Evolutionary conservation across 2,888 invertebrate species (phyloP).

Genomic region (Elmis aenea): DNA sequence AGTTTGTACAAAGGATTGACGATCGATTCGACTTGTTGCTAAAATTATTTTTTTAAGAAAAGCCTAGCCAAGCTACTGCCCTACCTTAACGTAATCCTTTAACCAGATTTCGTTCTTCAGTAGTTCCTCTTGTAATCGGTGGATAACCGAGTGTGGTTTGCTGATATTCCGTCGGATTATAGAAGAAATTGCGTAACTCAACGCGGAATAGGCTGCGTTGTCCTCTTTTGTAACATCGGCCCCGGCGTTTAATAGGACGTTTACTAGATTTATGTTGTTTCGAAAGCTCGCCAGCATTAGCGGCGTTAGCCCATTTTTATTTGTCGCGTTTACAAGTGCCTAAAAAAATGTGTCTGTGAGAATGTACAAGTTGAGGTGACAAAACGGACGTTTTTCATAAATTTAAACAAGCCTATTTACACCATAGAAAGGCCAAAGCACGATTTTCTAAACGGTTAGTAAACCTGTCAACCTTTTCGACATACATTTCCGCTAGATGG

Average conservation of each 20-base stretch:
- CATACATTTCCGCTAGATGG: too few species aligned
- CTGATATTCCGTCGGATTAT: constrained; percentile 36
- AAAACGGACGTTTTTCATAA: too few species aligned
- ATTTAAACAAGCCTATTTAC: too few species aligned
- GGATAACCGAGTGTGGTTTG: constrained; percentile 32
- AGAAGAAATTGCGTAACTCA: constrained; percentile 41
- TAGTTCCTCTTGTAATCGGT: constrained; percentile 32
- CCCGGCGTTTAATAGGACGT: constrained; percentile 32
- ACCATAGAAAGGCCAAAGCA: too few species aligned
- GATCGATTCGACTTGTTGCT: neutral
- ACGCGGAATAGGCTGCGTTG: constrained; percentile 39
- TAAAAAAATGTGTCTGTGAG: too few species aligned
- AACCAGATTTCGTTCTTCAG: constrained; percentile 28
- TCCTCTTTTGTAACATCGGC: constrained; percentile 40
- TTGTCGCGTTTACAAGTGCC: constrained; percentile 35
- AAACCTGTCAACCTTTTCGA: too few species aligned
- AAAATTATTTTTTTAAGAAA: neutral
- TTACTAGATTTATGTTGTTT: constrained; percentile 36
- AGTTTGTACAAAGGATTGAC: too few species aligned
- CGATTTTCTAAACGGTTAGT: too few species aligned
- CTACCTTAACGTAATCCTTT: constrained; percentile 37
- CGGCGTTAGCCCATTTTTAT: constrained; percentile 41
- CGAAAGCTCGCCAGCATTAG: constrained; percentile 44
- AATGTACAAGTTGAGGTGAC: too few species aligned
- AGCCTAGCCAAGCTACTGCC: neutral